Percentiles rank a stretch among this genome's conserved stretches.
phyloP scores from a whole-genome alignment of 2,113 vertebrate genomes.

The Tragulus kanchil region DNA sequence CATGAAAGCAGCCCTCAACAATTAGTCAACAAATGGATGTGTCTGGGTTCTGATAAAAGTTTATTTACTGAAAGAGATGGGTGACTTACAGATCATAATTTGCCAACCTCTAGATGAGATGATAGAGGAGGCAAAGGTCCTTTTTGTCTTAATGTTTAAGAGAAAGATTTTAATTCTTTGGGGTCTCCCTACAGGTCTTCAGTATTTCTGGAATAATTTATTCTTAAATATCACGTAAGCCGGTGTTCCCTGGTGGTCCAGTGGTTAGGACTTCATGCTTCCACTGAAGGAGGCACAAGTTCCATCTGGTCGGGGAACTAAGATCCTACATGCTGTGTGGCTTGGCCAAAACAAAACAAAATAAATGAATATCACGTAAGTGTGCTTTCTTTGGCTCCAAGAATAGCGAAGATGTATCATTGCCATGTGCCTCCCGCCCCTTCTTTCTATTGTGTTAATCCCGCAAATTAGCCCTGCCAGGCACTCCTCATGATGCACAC shows the following conservation, averaged over 20 bases:
- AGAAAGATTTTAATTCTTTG: neutral
- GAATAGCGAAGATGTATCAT: neutral
- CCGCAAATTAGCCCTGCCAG: neutral
- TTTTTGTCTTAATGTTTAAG: neutral
- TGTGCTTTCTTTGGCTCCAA: neutral
- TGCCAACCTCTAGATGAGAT: neutral
- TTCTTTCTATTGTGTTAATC: neutral
- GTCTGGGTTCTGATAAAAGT: neutral
- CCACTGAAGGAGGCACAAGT: neutral
- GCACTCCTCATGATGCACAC: neutral
- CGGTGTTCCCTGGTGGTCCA: neutral
- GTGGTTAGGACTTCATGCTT: neutral
- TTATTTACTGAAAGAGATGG: conserved; percentile 1
- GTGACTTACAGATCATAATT: neutral
- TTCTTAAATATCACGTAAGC: neutral
- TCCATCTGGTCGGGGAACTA: neutral
- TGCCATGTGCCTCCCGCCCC: neutral
- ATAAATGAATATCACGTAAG: neutral
- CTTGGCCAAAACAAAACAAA: neutral
- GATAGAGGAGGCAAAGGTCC: neutral
- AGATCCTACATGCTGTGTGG: neutral
- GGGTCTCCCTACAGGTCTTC: neutral
- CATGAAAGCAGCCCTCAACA: neutral
- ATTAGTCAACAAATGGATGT: neutral
- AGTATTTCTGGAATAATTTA: neutral